Base-by-base conservation (phyloP, 2,888 invertebrate species). In the Ceriagrion tenellum region DNA sequence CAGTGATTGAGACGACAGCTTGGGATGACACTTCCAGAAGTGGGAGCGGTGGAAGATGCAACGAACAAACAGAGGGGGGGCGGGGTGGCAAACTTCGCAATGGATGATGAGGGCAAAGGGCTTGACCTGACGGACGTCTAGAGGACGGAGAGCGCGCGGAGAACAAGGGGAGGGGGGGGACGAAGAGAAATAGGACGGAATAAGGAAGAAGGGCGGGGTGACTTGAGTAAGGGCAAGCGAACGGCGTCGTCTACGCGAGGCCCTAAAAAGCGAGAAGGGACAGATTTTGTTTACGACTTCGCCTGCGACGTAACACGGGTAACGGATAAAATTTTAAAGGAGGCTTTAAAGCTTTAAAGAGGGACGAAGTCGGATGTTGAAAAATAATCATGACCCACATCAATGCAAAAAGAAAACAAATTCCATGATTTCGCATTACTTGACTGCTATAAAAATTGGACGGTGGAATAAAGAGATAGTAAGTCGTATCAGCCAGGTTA, bases 241-340 rank as follows among this genome's bases (percentile, higher is more conserved):
- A 81, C 35, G 35, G 81, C 13, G 81, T 35, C 30, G 81, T 81
- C 35, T 81, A n/a, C 35, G 81, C 30, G 81, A n/a, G n/a, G n/a
- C 35, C 18, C 35, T 81, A 81, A 81, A 81, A 35, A 81, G 81
- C 81, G 81, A 81, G 81, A 35, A 81, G 81, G 26, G 81, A 81
- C 30, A 35, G 30, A 81, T 81, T 81, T 69, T 35, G 30, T 81
- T 81, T 81, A 35, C 30, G 35, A 81, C 30, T 35, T 81, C 2
- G 30, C 35, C 35, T 35, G 35, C 35, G 69, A 26, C 26, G 69
- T 4, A 69, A 69, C 81, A 35, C 35, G 35, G 30, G 18, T 30
- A 23, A 16, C 81, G 81, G 26, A 81, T 35, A 35, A 81, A 59
- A 81, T 81, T 81, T 81, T 81, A 18, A 35, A 81, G 30, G 30